These are phyloP conservation scores for Potamilus streckersoni DNA, from an alignment of 1,140 invertebrate species.

Conservation along the genomic window DNA sequence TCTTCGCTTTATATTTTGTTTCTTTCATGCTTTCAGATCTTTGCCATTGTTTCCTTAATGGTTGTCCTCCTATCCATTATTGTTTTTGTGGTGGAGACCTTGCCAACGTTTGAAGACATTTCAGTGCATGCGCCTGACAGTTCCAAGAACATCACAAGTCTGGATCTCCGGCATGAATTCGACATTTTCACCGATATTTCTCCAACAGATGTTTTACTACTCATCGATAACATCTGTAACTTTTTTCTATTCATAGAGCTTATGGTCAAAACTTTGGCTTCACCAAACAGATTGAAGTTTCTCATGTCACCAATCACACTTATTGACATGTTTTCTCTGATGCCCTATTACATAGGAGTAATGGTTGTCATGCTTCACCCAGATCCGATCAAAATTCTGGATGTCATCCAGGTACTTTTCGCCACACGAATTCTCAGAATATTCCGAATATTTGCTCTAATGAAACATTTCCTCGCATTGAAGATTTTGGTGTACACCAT, in stretches of 20 bases:
- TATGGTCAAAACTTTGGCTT: conserved; percentile 53
- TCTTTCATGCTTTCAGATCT: conserved; percentile 31
- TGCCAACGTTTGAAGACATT: conserved; percentile 23
- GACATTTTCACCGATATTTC: conserved; percentile 29
- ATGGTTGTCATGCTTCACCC: conserved; percentile 63
- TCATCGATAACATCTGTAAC: conserved; percentile 39
- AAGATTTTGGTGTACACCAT: conserved; percentile 54
- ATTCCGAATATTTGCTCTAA: conserved; percentile 48
- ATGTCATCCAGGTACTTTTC: conserved; percentile 38
- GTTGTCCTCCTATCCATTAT: conserved; percentile 38
- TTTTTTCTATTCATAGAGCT: conserved; percentile 37
- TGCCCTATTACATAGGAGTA: conserved; percentile 52
- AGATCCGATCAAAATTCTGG: conserved; percentile 39
- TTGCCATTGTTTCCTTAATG: conserved; percentile 29
- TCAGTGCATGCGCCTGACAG: conserved; percentile 16
- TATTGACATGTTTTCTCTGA: conserved; percentile 44
- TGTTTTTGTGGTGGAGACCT: conserved; percentile 40
- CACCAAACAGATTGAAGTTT: conserved; percentile 64
- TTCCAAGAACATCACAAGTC: conserved; percentile 9
- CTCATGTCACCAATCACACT: conserved; percentile 56
- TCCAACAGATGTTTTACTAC: conserved; percentile 22
- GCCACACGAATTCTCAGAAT: conserved; percentile 45
- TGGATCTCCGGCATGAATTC: conserved; percentile 30
- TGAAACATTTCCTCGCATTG: conserved; percentile 51
- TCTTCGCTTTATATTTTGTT: no score